Evolutionary conservation across 2,797 vertebrate species (phyloP), one percentile per base, ranked within the genome.

Genomic region (Sebastes umbrosus): DNA sequence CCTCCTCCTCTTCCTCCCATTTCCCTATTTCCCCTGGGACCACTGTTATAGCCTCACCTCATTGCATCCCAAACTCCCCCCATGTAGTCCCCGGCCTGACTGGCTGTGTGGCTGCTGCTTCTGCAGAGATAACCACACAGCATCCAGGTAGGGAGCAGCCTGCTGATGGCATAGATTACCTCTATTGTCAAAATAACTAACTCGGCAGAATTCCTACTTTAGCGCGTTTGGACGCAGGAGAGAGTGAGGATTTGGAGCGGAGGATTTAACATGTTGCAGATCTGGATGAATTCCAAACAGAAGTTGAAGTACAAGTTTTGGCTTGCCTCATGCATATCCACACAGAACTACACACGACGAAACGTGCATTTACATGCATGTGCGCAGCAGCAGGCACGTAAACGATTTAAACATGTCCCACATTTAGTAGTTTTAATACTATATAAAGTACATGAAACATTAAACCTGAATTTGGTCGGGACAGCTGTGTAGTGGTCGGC

Each of bases 161-260:
- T 84, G 92, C 94, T 94, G 95, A 96, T 96, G 95, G 92, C 92
- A 88, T 89, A 95, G 95, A 96, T 96, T 95, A 95, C 91, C 83
- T 93, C 94, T 86, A 94, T 96, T 96, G 95, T 96, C 90, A 92
- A 94, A 95, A 94, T 94, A 94, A 94, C 95, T 91, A 92, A 93
- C 93, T 96, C 94, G 14, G 93, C 95, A 95, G 92, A 96, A 95
- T 95, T 94, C 93, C 89, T 92, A 94, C 94, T 96, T 95, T 92
- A 94, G 91, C 83, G 77, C 90, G 94, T 95, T 95, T 92, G 93
- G 95, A 93, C 90, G 88, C 79, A 90, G 90, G 77, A 88, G 88
- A 77, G 84, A 90, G 90, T 65, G 83, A 88, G 92, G 90, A 92
- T 92, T 91, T 92, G 88, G 90, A 92, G 79, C 18, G 77, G 80